Base-by-base conservation (phyloP, 92 coral and sea anemone genomes). In the Muricea muricata region DNA sequence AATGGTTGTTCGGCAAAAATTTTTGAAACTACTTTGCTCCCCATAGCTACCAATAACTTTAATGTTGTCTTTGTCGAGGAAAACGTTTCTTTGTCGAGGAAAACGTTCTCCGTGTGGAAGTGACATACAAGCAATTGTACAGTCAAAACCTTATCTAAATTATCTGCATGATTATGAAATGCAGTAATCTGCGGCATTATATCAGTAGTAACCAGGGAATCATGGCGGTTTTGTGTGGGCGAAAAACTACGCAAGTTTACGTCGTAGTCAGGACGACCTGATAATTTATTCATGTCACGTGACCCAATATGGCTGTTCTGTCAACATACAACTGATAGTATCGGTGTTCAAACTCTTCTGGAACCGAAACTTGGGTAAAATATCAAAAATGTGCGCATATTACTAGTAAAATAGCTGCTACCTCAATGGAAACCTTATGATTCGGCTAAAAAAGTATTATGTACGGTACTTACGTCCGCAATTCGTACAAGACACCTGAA, bases 261-360 rank as follows among this genome's bases (percentile, higher is more conserved):
- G 79, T 73, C 73, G 79, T 73, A 73, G 33, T 60, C 18, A 73
- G 37, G 79, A 73, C 79, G n/a, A 42, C 79, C 42, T 34, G 56
- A 73, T 73, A 73, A 73, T 41, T 73, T 73, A 70, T 46, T 29
- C 56, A 46, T 25, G 23, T 75, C 80, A 75, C 80, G 45, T 75
- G 80, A 75, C 45, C 17, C 13, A 28, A 73, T 2, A 23, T n/a
- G n/a, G n/a, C n/a, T 71, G 20, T 35, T 54, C 54, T 48, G 78
- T 71, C 61, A 54, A 15, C 24, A 54, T 14, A 15, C 7, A 54
- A 54, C n/a, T 14, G 4, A 37, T 37, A 37, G 5, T 37, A 37
- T 37, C 42, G 42, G 42, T 9, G 9, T n/a, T n/a, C n/a, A n/a
- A n/a, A n/a, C n/a, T n/a, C n/a, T 37, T 37, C 30, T 57, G 7